These are phyloP conservation scores for Suncus etruscus DNA, from an alignment of 2,113 vertebrate genomes.

Conservation along the genomic window DNA sequence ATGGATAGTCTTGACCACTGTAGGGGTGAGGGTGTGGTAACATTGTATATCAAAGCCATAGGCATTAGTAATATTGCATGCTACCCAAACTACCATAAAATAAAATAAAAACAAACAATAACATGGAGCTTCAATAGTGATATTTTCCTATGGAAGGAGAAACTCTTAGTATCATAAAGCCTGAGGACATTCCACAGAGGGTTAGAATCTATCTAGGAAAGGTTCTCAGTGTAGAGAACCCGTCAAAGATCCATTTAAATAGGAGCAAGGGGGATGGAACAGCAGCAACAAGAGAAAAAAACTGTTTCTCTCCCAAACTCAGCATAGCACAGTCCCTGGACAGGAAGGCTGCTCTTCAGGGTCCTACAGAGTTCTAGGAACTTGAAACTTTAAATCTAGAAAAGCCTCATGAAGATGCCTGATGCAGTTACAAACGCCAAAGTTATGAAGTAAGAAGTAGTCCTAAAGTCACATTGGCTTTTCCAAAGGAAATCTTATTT, in stretches of 20 bases:
- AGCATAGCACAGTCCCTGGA: not conserved
- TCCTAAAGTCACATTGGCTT: not conserved
- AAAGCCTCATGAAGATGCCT: not conserved
- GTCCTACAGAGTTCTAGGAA: not conserved
- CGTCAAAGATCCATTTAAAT: not conserved
- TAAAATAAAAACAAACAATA: too few species aligned
- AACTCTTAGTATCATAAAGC: not conserved
- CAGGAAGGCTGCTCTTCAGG: constrained; percentile 37
- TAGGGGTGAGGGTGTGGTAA: too few species aligned
- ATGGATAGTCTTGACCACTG: too few species aligned
- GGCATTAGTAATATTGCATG: too few species aligned
- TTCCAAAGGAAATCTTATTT: not conserved
- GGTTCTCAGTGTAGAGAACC: not conserved
- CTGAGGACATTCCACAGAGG: not conserved
- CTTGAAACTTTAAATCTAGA: not conserved
- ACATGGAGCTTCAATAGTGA: too few species aligned
- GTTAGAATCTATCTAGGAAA: not conserved
- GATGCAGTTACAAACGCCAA: not conserved
- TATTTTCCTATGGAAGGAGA: not conserved
- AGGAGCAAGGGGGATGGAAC: not conserved
- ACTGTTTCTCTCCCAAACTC: not conserved
- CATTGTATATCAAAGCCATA: too few species aligned
- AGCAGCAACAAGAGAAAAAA: not conserved
- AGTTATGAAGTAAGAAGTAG: not conserved
- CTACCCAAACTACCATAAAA: too few species aligned